Evolutionary conservation across 2,113 vertebrate genomes (phyloP), one percentile per base, ranked within the genome.

Genomic region (Microcebus tavaratra): DNA sequence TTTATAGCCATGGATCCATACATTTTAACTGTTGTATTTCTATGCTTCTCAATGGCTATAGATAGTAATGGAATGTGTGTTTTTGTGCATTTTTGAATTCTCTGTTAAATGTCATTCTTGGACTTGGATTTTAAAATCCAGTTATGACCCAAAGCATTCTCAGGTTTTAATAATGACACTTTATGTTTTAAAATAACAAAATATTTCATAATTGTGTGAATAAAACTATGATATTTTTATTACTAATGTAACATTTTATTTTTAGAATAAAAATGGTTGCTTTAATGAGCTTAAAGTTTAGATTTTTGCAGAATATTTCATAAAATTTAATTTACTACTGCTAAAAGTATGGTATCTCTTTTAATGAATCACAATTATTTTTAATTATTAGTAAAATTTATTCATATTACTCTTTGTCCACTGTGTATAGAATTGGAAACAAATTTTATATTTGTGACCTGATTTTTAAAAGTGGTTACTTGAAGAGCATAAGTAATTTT

Each of bases 361-460:
- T n/a, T 57, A 57, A 23, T 59, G 53, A 42, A 75, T 27, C 27
- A 55, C 45, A 78, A 11, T 68, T 88, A 39, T 59, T 88, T 93
- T 79, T 48, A 92, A 6, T 59, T 76, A 31, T 34, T 95, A 68
- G 72, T 90, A 76, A 91, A 84, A 39, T 91, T 6, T 75, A 14
- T 76, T 78, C 23, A 34, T 10, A 23, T 68, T 57, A 36, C 39
- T 90, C 61, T 94, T 91, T 82, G 79, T 86, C 65, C 13, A 55
- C 45, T 82, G 5, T 68, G 23, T 65, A 15, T 72, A 45, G 65
- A 63, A 72, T 61, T 88, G 59, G 45, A 90, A 91, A 95, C n/a
- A 68, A 9, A 76, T 91, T 93, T 68, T 91, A 63, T 89, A 70
- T 88, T 83, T 93, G 57, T 93, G 48, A 88, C 42, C 76, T 91